These are phyloP conservation scores for Prorops nasuta DNA, from an alignment of 1,140 invertebrate species.

Conservation along the genomic window DNA sequence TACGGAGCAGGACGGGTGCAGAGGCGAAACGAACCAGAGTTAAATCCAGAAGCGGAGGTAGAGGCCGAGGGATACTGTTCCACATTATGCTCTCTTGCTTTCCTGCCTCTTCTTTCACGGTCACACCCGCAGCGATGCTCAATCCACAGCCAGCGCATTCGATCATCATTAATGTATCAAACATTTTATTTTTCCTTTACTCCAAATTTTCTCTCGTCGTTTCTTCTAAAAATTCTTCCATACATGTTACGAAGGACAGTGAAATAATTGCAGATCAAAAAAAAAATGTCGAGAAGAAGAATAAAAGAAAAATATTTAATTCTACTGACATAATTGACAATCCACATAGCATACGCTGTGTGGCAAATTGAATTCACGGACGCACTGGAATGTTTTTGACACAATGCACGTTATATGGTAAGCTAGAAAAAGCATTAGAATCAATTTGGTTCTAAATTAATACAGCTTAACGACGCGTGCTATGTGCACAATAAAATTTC, in stretches of 20 bases:
- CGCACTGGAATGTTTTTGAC: too few species aligned
- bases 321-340: too few species aligned
- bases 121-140: conserved; percentile 50
- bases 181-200: conserved; percentile 1
- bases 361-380: too few species aligned
- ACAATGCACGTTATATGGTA: too few species aligned
- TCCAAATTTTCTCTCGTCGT: conserved; percentile 13
- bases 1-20: conserved; percentile 26
- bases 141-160: conserved; percentile 10
- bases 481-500: too few species aligned
- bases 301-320: too few species aligned
- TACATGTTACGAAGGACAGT: not conserved
- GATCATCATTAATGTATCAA: not conserved
- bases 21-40: conserved; percentile 14
- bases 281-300: not conserved
- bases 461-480: too few species aligned
- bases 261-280: not conserved
- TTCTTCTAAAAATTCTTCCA: not conserved
- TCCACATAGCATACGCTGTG: too few species aligned
- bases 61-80: conserved; percentile 39
- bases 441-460: too few species aligned
- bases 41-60: conserved; percentile 17
- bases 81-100: conserved; percentile 49
- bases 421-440: too few species aligned
- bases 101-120: conserved; percentile 53